Evolutionary conservation across 2,888 invertebrate genomes (phyloP), one percentile per base, ranked within the genome.

Genomic region (Acutogordius australiensis): DNA sequence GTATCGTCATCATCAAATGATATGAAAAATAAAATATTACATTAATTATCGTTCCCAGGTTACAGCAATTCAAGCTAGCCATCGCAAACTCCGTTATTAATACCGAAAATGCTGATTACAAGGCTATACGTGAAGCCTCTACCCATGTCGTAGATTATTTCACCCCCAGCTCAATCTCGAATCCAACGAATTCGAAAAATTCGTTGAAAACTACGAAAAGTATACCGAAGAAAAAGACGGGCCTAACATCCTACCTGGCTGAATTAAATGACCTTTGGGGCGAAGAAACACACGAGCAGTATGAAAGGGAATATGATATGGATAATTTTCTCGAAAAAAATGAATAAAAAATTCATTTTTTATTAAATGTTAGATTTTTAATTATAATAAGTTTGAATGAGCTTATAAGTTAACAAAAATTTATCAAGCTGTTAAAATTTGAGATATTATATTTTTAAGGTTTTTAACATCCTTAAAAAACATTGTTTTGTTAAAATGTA

Each of bases 241-340:
- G 51, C 4, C 23, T 23, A 51, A 8, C 8, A 8, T 23, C 23
- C 8, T 51, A n/a, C 23, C 23, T 23, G 51, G 23, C 8, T 4
- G 51, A 51, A 23, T 21, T 51, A 4, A 26, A 51, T n/a, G 8
- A 8, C 4, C 4, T 51, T 8, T 37, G 37, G 37, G 37, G 37
- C 23, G 51, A 51, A n/a, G 51, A 51, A 8, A 4, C 18, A n/a
- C n/a, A n/a, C n/a, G n/a, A n/a, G 8, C 51, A 51, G 23, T 51
- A 51, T 23, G 51, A 51, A n/a, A 23, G 23, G 4, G 51, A 51
- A 51, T 51, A n/a, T 51, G 51, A 51, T 51, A 21, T 51, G 4
- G 26, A 8, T 8, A 8, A 26, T 26, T 51, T 51, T 51, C 4
- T 51, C 18, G 56, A 23, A 13, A 37, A 37, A 18, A 8, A 13